Conservation (phyloP, 92 coral and sea anemone genomes). For the Parazoanthus darwini region DNA sequence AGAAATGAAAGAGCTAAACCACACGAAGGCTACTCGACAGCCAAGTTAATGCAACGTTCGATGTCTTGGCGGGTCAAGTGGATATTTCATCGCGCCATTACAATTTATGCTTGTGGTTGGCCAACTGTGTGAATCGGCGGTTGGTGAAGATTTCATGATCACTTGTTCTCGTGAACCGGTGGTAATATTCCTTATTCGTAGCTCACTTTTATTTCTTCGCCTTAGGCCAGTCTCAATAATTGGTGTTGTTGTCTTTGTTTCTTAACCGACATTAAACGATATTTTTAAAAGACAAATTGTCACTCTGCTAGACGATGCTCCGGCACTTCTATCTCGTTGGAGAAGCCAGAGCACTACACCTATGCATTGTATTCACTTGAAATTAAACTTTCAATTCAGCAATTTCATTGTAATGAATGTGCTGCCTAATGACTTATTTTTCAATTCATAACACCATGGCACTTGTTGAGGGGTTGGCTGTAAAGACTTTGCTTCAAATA, state of each 20-base stretch:
- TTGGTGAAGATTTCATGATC: constrained; percentile 37
- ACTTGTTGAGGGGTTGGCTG: constrained; percentile 24
- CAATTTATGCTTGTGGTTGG: constrained; percentile 27
- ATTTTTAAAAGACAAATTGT: constrained; percentile 65
- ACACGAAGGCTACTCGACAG: constrained; percentile 18
- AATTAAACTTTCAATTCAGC: constrained; percentile 23
- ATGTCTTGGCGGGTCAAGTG: constrained; percentile 42
- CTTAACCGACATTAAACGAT: constrained; percentile 75
- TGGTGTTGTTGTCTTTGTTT: constrained; percentile 48
- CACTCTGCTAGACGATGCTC: constrained; percentile 32
- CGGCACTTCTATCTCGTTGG: not conserved
- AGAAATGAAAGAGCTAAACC: constrained; percentile 41
- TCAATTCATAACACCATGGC: constrained; percentile 34
- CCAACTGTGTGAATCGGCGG: constrained; percentile 23
- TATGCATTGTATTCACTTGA: constrained; percentile 20
- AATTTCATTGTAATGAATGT: constrained; percentile 30
- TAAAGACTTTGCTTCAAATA: constrained; percentile 19
- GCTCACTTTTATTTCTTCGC: constrained; percentile 43
- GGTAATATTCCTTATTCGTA: constrained; percentile 19
- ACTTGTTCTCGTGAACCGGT: constrained; percentile 38
- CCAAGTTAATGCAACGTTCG: not conserved
- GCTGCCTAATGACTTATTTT: constrained; percentile 9
- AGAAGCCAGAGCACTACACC: not conserved
- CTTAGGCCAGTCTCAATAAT: constrained; percentile 46
- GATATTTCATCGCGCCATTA: constrained; percentile 37